Evolutionary conservation across 2,888 invertebrate genomes (phyloP).

Genomic region (Microchrysa polita): DNA sequence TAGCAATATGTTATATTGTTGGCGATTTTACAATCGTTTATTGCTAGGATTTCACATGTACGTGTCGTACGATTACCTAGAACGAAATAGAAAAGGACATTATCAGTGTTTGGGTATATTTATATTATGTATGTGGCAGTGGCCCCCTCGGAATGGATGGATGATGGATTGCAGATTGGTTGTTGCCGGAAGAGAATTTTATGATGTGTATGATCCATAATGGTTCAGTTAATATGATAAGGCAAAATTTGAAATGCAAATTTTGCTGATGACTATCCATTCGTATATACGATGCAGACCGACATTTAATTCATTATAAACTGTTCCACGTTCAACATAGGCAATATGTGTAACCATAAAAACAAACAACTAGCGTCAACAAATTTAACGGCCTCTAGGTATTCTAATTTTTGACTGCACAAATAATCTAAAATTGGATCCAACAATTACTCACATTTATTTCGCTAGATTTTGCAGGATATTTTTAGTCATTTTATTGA

Average conservation of each 20-base stretch:
- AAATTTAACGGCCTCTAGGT: background rate
- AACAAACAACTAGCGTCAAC: constrained; percentile 24
- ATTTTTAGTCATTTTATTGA: constrained; percentile 23
- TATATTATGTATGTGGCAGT: background rate
- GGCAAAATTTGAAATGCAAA: too few species aligned
- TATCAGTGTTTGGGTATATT: constrained; percentile 15
- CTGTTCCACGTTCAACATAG: too few species aligned
- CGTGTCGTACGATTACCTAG: constrained; percentile 49
- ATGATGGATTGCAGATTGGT: too few species aligned
- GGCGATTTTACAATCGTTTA: constrained; percentile 52
- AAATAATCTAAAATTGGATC: constrained; percentile 1
- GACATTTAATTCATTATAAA: too few species aligned
- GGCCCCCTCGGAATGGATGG: too few species aligned
- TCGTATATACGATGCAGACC: too few species aligned
- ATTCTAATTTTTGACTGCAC: background rate
- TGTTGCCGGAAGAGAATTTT: too few species aligned
- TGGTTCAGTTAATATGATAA: too few species aligned
- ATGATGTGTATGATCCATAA: too few species aligned
- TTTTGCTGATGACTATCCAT: too few species aligned
- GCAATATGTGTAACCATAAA: background rate
- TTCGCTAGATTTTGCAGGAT: background rate
- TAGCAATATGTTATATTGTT: constrained; percentile 52
- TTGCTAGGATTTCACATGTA: constrained; percentile 49
- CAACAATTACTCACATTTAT: background rate
- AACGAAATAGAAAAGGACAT: constrained; percentile 16